Conservation (phyloP, 2,888 invertebrate genomes). For the Dicycla oo region DNA sequence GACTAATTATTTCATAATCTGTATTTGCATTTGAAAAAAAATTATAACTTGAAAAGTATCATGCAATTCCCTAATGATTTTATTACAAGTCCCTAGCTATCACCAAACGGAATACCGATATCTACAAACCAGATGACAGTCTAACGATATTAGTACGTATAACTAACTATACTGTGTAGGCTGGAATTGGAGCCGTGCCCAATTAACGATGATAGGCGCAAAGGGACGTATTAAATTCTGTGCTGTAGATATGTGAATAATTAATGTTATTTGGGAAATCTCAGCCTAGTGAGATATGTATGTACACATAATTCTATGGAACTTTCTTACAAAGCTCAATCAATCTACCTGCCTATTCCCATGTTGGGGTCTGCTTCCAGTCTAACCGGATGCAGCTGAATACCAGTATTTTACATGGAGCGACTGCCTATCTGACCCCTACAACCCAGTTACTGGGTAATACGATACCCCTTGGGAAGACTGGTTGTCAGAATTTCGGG, state of each 20-base stretch:
- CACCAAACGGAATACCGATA: slow-evolving; percentile 3
- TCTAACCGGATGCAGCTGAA: too few species aligned
- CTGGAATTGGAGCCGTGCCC: slow-evolving; percentile 44
- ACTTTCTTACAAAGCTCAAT: not conserved
- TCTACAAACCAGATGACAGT: slow-evolving; percentile 11
- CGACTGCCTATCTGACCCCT: too few species aligned
- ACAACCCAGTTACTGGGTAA: too few species aligned
- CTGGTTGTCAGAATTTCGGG: too few species aligned
- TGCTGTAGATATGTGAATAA: slow-evolving; percentile 3
- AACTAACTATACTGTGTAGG: not conserved
- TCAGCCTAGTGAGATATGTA: not conserved
- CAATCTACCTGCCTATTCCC: too few species aligned
- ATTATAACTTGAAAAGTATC: not conserved
- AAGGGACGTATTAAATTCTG: slow-evolving; percentile 24
- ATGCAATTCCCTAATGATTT: too few species aligned
- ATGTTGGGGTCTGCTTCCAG: too few species aligned
- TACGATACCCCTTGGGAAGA: too few species aligned
- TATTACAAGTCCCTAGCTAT: slow-evolving; percentile 1
- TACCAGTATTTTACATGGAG: too few species aligned
- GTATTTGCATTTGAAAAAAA: too few species aligned
- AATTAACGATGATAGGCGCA: slow-evolving; percentile 35
- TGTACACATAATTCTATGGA: not conserved
- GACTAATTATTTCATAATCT: too few species aligned
- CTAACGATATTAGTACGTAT: not conserved
- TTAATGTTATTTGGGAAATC: not conserved